Evolutionary conservation across 2,797 vertebrate genomes (phyloP).

Genomic region (Melanotaenia boesemani): DNA sequence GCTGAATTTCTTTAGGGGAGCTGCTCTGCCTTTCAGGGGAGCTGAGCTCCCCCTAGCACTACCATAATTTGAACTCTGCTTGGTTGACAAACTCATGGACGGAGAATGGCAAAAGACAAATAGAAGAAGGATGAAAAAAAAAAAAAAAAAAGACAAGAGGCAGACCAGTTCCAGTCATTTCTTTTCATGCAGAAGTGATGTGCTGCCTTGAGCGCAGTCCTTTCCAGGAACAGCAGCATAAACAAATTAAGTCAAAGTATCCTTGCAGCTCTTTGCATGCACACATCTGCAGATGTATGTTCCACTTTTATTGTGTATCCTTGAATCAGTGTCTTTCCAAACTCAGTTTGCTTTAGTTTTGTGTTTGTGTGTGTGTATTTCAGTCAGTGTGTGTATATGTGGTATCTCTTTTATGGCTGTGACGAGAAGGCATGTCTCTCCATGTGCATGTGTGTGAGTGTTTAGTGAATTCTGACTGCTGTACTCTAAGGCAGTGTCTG

Average conservation of each 20-base stretch:
- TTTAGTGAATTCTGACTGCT: constrained; percentile 58
- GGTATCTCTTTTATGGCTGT: too few species aligned
- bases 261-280: constrained; percentile 56
- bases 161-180: constrained; percentile 50
- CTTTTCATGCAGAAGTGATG: constrained; percentile 58
- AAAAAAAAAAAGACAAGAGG: constrained; percentile 2
- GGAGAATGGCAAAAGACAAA: constrained; percentile 14
- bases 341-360: constrained; percentile 13
- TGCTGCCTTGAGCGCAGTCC: constrained; percentile 55
- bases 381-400: background rate
- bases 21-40: too few species aligned
- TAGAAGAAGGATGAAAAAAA: constrained; percentile 6
- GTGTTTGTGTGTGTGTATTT: constrained; percentile 13
- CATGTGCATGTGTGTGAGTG: constrained; percentile 10
- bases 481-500: constrained; percentile 50
- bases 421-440: background rate
- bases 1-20: too few species aligned
- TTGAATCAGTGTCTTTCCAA: constrained; percentile 40
- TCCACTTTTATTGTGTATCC: constrained; percentile 21
- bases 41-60: too few species aligned
- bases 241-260: constrained; percentile 72
- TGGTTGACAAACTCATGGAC: constrained; percentile 3
- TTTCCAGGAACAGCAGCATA: constrained; percentile 71
- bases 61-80: background rate
- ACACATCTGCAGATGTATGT: constrained; percentile 35